Percentiles rank a stretch among this genome's conserved stretches.
Conservation (phyloP, 2,113 vertebrate genomes). For the Hirundichthys speculiger region DNA sequence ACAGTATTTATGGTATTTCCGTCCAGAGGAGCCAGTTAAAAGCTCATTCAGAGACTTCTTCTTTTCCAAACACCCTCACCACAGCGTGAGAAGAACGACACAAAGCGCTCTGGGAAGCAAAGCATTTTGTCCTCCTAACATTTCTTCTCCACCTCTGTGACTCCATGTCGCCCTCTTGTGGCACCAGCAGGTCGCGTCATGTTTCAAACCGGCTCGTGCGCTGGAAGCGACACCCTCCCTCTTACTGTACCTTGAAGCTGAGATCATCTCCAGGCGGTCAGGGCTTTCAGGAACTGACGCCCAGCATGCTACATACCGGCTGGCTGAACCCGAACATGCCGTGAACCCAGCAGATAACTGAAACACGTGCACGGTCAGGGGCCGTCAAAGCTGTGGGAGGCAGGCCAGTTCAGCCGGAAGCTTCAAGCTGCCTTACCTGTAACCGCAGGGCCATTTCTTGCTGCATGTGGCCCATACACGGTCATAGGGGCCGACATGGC, state of each 20-base stretch:
- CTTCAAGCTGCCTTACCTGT: slow-evolving; percentile 54
- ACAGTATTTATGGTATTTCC: too few relatives aligned
- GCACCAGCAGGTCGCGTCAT: background rate
- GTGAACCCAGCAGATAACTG: background rate
- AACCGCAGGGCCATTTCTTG: background rate
- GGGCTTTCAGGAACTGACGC: too few relatives aligned
- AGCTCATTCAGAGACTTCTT: too few relatives aligned
- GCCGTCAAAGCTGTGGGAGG: slow-evolving; percentile 5
- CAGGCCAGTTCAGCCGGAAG: slow-evolving; percentile 3
- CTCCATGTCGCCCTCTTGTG: slow-evolving; percentile 1
- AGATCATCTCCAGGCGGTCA: slow-evolving; percentile 26
- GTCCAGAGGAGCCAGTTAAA: too few relatives aligned
- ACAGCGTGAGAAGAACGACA: too few relatives aligned
- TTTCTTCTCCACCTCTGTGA: background rate
- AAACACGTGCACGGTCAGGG: slow-evolving; percentile 14
- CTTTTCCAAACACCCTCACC: too few relatives aligned
- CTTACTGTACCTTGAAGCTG: slow-evolving; percentile 51
- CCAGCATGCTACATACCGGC: slow-evolving; percentile 50
- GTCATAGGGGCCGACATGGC: too few relatives aligned
- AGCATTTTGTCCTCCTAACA: too few relatives aligned
- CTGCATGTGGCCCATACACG: too few relatives aligned
- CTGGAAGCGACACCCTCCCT: background rate
- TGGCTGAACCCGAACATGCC: slow-evolving; percentile 37
- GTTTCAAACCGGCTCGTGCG: too few relatives aligned
- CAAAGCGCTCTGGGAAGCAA: too few relatives aligned